Evolutionary conservation across 1,140 invertebrate genomes (phyloP), one percentile per base, ranked within the genome.

Genomic region (Agrilus planipennis): DNA sequence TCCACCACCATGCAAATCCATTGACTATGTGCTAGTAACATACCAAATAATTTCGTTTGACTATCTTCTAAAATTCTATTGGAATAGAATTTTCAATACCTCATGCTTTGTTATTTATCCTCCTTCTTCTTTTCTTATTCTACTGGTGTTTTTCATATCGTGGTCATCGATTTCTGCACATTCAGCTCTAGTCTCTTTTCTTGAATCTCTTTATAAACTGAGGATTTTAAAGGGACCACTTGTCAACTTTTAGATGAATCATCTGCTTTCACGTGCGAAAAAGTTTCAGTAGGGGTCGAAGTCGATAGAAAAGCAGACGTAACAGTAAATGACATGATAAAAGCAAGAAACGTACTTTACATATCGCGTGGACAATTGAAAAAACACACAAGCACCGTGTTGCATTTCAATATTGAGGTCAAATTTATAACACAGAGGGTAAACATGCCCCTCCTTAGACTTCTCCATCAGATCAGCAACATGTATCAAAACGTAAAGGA

Each of bases 401-500:
- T 91, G 23, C 90, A 91, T 58, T 85, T 92, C 53, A 89, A 79
- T 53, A 67, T 92, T 10, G 54, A 58, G 14, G 53, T 90, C 22
- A 71, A 84, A 34, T 89, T 85, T 51, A 89, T 92, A 51, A 85
- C 83, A 39, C 89, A 92, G 55, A 84, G 89, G 65, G 85, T 83
- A 5, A 96, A 96, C 58, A 95, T 97, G 90, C 90, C 92, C 0
- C 64, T 98, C 23, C 63, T 98, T 16, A 68, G 93, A 39, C 69
- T 98, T 16, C 69, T 96, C 25, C 90, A 96, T 69, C 93, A 98
- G 67, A 92, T 98, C 47, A 88, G 83, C 47, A 93, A 91, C 45
- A 94, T 97, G 89, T 93, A 95, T 65, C 88, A 92, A 63, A 96
- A 95, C 66, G 89, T 94, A 3, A 89, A 91, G 55, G 88, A 93